Conservation (phyloP, 1,140 invertebrate species). For the Drosophila azteca region DNA sequence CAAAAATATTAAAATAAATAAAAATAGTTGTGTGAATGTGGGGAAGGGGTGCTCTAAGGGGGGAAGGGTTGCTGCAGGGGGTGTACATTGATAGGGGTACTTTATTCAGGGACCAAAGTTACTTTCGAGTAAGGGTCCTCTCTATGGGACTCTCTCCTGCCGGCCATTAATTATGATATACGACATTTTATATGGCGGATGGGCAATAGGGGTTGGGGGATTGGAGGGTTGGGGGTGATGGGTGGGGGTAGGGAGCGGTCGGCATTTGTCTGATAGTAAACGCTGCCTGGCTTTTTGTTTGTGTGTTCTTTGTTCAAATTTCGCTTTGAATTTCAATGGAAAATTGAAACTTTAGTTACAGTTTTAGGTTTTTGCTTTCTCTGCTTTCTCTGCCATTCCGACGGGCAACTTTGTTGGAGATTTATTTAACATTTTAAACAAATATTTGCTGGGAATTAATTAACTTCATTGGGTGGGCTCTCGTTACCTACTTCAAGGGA, state of each 20-base stretch:
- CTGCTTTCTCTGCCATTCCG: too few species aligned
- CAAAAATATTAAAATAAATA: slow-evolving; percentile 39
- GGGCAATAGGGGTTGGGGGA: not conserved
- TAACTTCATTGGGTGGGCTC: too few species aligned
- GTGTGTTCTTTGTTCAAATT: too few species aligned
- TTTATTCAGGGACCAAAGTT: slow-evolving; percentile 20
- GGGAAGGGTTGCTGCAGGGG: not conserved
- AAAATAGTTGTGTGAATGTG: slow-evolving; percentile 19
- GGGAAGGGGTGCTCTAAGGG: not conserved
- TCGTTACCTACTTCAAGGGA: too few species aligned
- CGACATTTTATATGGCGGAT: slow-evolving; percentile 39
- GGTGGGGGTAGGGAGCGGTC: not conserved
- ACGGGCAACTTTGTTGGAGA: too few species aligned
- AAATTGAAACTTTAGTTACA: too few species aligned
- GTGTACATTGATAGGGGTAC: slow-evolving; percentile 38
- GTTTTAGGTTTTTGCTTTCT: too few species aligned
- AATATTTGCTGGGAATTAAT: too few species aligned
- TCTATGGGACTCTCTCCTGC: slow-evolving; percentile 19
- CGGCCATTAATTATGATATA: slow-evolving; percentile 74
- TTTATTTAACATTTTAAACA: too few species aligned
- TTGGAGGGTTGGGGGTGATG: too few species aligned
- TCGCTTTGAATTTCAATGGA: too few species aligned
- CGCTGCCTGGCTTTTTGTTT: too few species aligned
- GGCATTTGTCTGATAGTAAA: not conserved
- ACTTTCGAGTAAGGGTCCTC: slow-evolving; percentile 37